Evolutionary conservation across 2,797 vertebrate genomes (phyloP), one percentile per base, ranked within the genome.

Genomic region (Spinus pinus): DNA sequence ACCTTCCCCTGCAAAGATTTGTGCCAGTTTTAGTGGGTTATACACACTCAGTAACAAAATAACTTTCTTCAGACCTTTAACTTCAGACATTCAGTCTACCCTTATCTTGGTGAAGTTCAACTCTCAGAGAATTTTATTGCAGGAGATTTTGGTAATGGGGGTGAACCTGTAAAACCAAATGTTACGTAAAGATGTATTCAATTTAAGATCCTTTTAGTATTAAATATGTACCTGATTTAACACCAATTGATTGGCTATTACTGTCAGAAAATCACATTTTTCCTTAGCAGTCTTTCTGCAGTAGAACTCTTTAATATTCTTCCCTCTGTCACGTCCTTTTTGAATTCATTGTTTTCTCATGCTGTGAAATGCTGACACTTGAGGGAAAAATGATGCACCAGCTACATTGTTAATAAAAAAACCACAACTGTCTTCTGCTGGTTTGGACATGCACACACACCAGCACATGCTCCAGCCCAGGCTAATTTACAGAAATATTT

Each of bases 231-330:
- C 35, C 23, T 71, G 39, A 78, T 81, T 86, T 87, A 92, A 35
- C 46, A 67, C 30, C 5, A 39, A 90, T 61, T 80, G 57, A 74
- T 80, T 23, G 9, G 50, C 72, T 41, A n/a, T 56, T 74, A 53
- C 25, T 75, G 50, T 72, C 54, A 69, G 62, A 89, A 94, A 95
- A 83, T 60, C 39, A 41, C 39, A 51, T 93, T 93, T 78, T 95
- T 51, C 53, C 35, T 58, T 69, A 75, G 47, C 44, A 85, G 24
- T 41, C 47, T 65, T 91, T 69, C 57, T 71, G 25, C 25, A 82
- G 33, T n/a, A 71, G 61, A 82, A 74, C 17, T 49, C 19, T 74
- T 90, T 28, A 70, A 86, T 64, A 91, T 53, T 86, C 73, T 91
- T 81, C 23, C 50, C 50, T 91, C 60, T 69, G 54, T 46, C 83